Base-by-base conservation (phyloP, 2,113 vertebrate genomes). In the Petrocephalus microphthalmus region DNA sequence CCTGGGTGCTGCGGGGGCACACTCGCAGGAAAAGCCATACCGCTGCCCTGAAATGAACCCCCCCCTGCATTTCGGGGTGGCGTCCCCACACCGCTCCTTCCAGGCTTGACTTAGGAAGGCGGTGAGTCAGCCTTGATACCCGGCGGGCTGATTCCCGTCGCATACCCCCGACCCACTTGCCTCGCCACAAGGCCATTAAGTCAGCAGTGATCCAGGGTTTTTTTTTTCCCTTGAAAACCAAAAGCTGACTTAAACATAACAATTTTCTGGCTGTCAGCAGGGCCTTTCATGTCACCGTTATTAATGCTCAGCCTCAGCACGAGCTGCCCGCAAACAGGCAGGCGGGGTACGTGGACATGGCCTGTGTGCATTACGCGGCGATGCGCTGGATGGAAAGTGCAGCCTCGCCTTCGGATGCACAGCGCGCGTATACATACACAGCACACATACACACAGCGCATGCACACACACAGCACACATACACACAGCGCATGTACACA, bases 221-320 rank as follows among this genome's bases (percentile, higher is more conserved):
- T 85, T 17, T 85, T 83, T 25, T 42, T 29, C 10, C 82, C 20
- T n/a, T n/a, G 10, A 53, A 82, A 83, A 82, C 56, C 45, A 82
- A 88, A 81, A 51, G 13, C 87, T 74, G 64, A 49, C 47, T 56
- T 88, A 82, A 81, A 83, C 19, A 45, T 87, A 81, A 74, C 53
- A 47, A 22, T 57, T 84, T 88, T 49, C 71, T 2, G 7, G 42
- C 37, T 53, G 87, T 81, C 64, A 57, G 15, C 74, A 83, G 64
- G 54, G 37, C 29, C 25, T 47, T 84, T 88, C 52, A 88, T 19
- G 51, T 81, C 0, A 51, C 78, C 71, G 53, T 45, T 78, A 81
- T 88, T 53, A 54, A 88, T 37, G 49, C 64, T 53, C 8, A 22
- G 25, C 11, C 47, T 5, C 45, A 54, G 60, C 85, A 15, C 2